phyloP scores from a whole-genome alignment of 2,888 invertebrate species.

The Anaspis maculata region DNA sequence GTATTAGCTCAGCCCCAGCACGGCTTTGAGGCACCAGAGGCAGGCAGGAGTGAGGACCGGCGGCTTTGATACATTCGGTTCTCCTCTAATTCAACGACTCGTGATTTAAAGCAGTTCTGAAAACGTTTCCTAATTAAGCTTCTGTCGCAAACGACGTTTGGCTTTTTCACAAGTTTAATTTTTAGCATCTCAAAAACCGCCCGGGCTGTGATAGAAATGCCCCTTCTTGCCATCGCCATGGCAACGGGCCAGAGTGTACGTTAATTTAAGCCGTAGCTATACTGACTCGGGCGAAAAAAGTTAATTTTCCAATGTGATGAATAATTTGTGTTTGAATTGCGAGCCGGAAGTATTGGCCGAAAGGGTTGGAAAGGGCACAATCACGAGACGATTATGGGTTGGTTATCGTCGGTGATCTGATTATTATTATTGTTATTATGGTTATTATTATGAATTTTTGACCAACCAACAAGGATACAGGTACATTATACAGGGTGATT shows the following conservation, averaged over 20 bases:
- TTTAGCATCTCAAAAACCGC: slow-evolving; percentile 36
- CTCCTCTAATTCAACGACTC: slow-evolving; percentile 34
- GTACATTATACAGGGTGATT: too few relatives aligned
- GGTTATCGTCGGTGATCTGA: too few relatives aligned
- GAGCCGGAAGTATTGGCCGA: slow-evolving; percentile 29
- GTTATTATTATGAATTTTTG: too few relatives aligned
- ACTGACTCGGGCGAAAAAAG: slow-evolving; percentile 31
- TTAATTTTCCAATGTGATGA: slow-evolving; percentile 40
- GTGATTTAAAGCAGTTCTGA: slow-evolving; percentile 41
- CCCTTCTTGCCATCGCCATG: slow-evolving; percentile 27
- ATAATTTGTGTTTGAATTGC: slow-evolving; percentile 35
- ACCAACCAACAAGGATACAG: too few relatives aligned
- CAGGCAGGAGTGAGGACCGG: too few relatives aligned
- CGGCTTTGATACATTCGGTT: slow-evolving; percentile 11
- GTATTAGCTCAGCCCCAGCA: too few relatives aligned
- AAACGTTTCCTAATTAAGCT: slow-evolving; percentile 32
- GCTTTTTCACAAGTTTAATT: slow-evolving; percentile 43
- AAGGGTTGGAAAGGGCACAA: slow-evolving; percentile 22
- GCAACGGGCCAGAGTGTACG: slow-evolving; percentile 20
- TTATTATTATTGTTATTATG: too few relatives aligned
- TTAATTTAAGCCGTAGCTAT: slow-evolving; percentile 29
- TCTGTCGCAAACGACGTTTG: slow-evolving; percentile 44
- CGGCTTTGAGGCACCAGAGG: too few relatives aligned
- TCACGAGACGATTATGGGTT: too few relatives aligned
- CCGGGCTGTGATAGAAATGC: slow-evolving; percentile 24